Conservation (phyloP, 2,888 invertebrate genomes). For the Maniola hyperantus region DNA sequence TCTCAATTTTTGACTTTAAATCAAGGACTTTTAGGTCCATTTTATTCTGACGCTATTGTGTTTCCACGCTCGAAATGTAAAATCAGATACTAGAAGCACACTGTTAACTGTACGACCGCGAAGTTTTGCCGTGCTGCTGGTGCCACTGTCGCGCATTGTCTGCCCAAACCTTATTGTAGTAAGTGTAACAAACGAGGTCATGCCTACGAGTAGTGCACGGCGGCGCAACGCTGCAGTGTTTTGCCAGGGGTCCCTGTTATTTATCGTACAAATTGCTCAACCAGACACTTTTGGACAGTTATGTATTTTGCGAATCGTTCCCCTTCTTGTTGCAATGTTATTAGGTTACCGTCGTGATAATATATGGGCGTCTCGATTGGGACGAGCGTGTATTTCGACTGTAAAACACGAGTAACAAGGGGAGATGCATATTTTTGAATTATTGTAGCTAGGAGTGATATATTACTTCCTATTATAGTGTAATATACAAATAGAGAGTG, state of each 20-base stretch:
- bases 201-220: not conserved
- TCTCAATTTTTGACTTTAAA: too few relatives aligned
- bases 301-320: constrained; percentile 35
- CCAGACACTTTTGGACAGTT: constrained; percentile 45
- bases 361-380: constrained; percentile 23
- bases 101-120: not conserved
- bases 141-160: not conserved
- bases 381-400: constrained; percentile 11
- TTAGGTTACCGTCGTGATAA: constrained; percentile 26
- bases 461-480: not conserved
- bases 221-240: constrained; percentile 16
- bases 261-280: constrained; percentile 55
- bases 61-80: too few relatives aligned
- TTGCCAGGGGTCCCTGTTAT: constrained; percentile 51
- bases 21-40: too few relatives aligned
- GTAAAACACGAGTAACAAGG: constrained; percentile 11
- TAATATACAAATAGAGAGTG: too few relatives aligned
- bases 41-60: too few relatives aligned
- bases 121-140: not conserved
- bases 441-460: constrained; percentile 3
- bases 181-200: constrained; percentile 10
- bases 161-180: not conserved
- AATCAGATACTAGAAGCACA: too few relatives aligned
- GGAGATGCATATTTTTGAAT: constrained; percentile 5
- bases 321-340: constrained; percentile 30